A percentile compares a stretch with the other conserved stretches of the same genome.
Evolutionary conservation across 1,140 invertebrate species (phyloP).

Genomic region (Scylla paramamosain): DNA sequence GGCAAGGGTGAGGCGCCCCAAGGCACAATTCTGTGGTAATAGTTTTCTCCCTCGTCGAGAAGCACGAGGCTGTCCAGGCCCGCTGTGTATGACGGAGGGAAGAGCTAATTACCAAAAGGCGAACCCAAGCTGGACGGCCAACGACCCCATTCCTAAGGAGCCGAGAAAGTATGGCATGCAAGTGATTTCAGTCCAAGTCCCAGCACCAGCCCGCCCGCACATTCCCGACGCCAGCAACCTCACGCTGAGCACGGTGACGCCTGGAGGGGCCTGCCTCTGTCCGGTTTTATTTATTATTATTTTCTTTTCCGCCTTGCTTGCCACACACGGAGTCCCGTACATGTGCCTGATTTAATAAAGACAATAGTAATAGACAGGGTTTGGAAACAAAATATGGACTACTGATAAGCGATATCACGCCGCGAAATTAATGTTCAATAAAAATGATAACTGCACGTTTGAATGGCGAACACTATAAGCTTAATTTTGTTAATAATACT

Average conservation of each 20-base stretch:
- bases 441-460: background rate
- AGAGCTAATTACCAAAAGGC: background rate
- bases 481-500: background rate
- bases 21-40: slow-evolving; percentile 1
- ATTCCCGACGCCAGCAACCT: background rate
- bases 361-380: too few relatives aligned
- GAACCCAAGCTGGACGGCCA: background rate
- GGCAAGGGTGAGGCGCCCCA: background rate
- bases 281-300: too few relatives aligned
- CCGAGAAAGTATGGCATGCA: background rate
- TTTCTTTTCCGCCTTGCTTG: too few relatives aligned
- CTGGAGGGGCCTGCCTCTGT: too few relatives aligned
- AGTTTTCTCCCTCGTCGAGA: background rate
- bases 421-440: background rate
- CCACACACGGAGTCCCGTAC: too few relatives aligned
- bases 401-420: background rate
- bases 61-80: background rate
- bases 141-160: background rate
- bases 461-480: background rate
- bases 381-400: too few relatives aligned
- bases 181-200: background rate
- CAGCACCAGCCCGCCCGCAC: background rate
- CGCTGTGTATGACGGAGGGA: background rate
- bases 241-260: background rate
- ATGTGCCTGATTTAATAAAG: too few relatives aligned